phyloP scores from a whole-genome alignment of 2,797 vertebrate genomes.

The Emydoidea blandingii region DNA sequence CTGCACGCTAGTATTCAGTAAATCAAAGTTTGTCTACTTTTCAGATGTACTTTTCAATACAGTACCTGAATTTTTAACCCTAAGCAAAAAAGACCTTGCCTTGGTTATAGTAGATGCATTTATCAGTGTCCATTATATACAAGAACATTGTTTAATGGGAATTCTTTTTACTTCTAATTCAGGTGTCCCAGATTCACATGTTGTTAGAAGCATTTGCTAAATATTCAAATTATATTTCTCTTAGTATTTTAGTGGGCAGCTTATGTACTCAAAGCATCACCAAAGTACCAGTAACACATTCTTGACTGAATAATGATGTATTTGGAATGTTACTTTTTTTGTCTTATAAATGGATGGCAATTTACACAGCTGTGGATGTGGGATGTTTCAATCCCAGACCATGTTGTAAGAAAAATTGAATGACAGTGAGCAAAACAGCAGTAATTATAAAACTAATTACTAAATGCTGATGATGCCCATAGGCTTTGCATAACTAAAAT shows the following conservation, averaged over 20 bases:
- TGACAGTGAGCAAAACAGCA: constrained; percentile 96
- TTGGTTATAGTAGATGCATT: background rate
- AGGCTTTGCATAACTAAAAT: constrained; percentile 99
- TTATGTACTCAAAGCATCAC: constrained; percentile 78
- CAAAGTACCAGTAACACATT: constrained; percentile 78
- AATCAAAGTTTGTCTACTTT: background rate
- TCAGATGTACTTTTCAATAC: background rate
- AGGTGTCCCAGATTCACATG: background rate
- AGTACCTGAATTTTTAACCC: background rate
- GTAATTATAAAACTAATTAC: constrained; percentile 99
- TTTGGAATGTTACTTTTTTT: constrained; percentile 84
- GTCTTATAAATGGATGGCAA: constrained; percentile 93
- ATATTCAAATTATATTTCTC: constrained; percentile 60
- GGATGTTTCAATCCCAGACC: constrained; percentile 96
- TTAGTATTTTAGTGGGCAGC: constrained; percentile 70
- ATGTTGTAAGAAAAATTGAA: constrained; percentile 97
- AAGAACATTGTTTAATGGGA: constrained; percentile 4
- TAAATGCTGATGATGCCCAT: constrained; percentile 99
- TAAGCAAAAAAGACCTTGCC: background rate
- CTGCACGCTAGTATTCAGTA: background rate
- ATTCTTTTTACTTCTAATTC: constrained; percentile 19
- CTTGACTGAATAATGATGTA: constrained; percentile 86
- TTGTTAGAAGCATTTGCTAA: constrained; percentile 41
- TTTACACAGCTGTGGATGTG: constrained; percentile 96
- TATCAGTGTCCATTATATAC: background rate